phyloP scores from a whole-genome alignment of 2,888 invertebrate genomes.

The Geotrupes spiniger region DNA sequence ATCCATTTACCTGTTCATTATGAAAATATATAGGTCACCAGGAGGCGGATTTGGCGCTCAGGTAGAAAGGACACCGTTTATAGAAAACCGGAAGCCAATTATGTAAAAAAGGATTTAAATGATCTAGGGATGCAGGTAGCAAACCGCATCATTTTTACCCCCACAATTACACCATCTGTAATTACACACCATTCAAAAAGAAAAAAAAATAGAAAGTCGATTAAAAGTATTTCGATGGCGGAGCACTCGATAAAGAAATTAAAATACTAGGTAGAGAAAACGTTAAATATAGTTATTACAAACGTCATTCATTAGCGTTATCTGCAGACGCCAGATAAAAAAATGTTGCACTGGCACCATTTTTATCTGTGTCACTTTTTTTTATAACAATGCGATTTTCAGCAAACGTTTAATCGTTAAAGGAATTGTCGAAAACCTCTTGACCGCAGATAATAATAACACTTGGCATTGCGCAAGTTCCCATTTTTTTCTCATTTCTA shows the following conservation, averaged over 20 bases:
- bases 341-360: conserved; percentile 11
- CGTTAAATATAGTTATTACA: no score
- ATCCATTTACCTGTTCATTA: not conserved
- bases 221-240: no score
- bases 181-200: no score
- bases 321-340: conserved; percentile 5
- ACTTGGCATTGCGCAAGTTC: no score
- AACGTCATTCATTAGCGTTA: not conserved
- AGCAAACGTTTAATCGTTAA: no score
- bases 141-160: not conserved
- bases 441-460: not conserved
- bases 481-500: no score
- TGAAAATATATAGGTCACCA: not conserved
- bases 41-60: not conserved
- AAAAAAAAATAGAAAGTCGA: no score
- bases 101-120: conserved; percentile 25
- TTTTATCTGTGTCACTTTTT: conserved; percentile 6
- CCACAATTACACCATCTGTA: no score
- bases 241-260: no score
- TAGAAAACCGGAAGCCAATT: conserved; percentile 26
- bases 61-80: no score
- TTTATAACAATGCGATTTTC: not conserved
- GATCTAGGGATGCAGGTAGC: conserved; percentile 2
- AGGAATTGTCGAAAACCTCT: no score
- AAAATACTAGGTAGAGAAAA: no score